These are phyloP conservation scores for Melipona beecheii DNA, from an alignment of 2,888 invertebrate species.

Conservation along the genomic window DNA sequence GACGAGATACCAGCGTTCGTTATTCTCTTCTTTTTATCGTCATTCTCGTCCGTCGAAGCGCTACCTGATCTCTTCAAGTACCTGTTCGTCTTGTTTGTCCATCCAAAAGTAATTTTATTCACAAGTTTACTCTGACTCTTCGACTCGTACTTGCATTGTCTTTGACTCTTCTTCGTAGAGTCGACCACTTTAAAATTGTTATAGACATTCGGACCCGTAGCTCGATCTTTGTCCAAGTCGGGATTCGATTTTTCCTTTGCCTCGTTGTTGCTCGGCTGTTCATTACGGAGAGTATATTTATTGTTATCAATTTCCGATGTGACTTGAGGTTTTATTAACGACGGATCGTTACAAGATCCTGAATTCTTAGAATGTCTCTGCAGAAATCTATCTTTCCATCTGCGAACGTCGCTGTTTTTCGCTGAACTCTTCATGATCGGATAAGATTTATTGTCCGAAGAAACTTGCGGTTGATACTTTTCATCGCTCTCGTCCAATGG, in stretches of 20 bases:
- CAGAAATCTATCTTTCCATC: not conserved
- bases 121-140: not conserved
- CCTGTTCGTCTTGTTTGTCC: not conserved
- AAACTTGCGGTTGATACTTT: not conserved
- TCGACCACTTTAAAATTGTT: not conserved
- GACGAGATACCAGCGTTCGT: not conserved
- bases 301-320: not conserved
- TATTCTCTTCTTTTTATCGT: slow-evolving; percentile 20
- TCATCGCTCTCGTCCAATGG: slow-evolving; percentile 29
- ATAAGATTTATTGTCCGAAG: not conserved
- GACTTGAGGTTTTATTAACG: not conserved
- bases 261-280: not conserved
- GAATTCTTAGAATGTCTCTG: not conserved
- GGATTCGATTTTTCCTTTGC: not conserved
- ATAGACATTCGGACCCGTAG: not conserved
- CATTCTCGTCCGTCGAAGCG: not conserved
- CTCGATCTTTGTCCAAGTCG: not conserved
- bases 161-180: not conserved
- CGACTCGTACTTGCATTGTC: not conserved
- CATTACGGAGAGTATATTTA: not conserved
- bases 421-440: not conserved
- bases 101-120: not conserved
- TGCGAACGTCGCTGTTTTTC: not conserved
- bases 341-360: not conserved
- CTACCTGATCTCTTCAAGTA: slow-evolving; percentile 10